phyloP scores from a whole-genome alignment of 2,113 vertebrate genomes.

The Odobenus rosmarus region DNA sequence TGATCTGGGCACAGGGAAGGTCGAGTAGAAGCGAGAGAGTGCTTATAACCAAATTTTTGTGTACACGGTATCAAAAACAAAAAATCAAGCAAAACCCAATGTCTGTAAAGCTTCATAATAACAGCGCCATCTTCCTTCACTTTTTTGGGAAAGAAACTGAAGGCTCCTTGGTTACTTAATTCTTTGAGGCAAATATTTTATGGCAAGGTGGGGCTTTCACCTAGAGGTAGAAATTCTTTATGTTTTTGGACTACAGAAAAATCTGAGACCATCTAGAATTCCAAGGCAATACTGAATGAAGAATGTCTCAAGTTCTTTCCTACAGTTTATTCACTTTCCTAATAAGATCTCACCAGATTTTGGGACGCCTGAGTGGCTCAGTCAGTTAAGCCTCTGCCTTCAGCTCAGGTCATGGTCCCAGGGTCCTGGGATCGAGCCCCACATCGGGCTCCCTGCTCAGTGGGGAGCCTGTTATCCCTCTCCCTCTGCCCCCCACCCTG shows the following conservation, averaged over 20 bases:
- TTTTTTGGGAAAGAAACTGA: background rate
- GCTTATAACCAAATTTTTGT: background rate
- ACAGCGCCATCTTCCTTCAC: background rate
- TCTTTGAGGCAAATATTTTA: background rate
- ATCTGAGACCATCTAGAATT: background rate
- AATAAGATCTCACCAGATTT: background rate
- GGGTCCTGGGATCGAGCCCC: no score
- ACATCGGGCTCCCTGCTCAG: no score
- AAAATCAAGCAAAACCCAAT: background rate
- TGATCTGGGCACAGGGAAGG: background rate
- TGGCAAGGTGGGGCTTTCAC: background rate
- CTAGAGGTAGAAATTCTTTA: background rate
- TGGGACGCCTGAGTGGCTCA: no score
- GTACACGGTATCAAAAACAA: background rate
- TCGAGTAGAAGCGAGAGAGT: background rate
- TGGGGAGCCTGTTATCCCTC: no score
- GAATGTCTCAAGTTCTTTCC: background rate
- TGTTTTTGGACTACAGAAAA: background rate
- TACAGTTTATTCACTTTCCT: background rate
- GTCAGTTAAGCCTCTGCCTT: no score
- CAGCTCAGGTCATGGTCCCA: no score
- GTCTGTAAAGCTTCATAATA: background rate
- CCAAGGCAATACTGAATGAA: background rate
- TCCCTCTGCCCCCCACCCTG: no score
- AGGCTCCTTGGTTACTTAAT: background rate